Evolutionary conservation across 2,797 vertebrate genomes (phyloP).

Genomic region (Heliangelus exortis): DNA sequence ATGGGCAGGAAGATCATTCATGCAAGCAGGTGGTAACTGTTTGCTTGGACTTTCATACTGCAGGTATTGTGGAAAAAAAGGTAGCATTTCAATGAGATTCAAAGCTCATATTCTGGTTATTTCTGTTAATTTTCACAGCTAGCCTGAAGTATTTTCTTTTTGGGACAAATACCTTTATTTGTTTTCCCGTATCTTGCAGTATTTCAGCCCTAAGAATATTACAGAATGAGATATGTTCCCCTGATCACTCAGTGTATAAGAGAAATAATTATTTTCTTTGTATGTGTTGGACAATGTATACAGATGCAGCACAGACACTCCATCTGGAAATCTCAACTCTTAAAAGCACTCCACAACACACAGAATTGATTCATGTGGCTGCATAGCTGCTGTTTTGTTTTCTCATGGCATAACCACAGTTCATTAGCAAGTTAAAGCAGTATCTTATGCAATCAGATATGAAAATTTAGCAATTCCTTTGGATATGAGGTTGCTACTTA

Average conservation of each 20-base stretch:
- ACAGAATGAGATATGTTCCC: not conserved
- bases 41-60: not conserved
- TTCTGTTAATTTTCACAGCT: not conserved
- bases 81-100: not conserved
- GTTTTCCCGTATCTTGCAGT: not conserved
- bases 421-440: conserved; percentile 42
- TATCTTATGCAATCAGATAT: conserved; percentile 18
- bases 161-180: not conserved
- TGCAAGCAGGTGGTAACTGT: not conserved
- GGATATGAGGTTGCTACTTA: not conserved
- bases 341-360: not conserved
- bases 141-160: not conserved
- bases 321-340: conserved; percentile 15
- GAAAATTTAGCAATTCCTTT: conserved; percentile 37
- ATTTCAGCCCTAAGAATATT: not conserved
- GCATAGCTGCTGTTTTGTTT: not conserved
- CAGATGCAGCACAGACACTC: not conserved
- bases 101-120: not conserved
- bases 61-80: not conserved
- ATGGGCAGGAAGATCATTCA: not conserved
- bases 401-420: not conserved
- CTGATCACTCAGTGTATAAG: not conserved
- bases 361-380: not conserved
- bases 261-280: conserved; percentile 3
- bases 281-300: not conserved